Evolutionary conservation across 2,797 vertebrate species (phyloP), one percentile per base, ranked within the genome.

Genomic region (Gadopsis bispinosus): DNA sequence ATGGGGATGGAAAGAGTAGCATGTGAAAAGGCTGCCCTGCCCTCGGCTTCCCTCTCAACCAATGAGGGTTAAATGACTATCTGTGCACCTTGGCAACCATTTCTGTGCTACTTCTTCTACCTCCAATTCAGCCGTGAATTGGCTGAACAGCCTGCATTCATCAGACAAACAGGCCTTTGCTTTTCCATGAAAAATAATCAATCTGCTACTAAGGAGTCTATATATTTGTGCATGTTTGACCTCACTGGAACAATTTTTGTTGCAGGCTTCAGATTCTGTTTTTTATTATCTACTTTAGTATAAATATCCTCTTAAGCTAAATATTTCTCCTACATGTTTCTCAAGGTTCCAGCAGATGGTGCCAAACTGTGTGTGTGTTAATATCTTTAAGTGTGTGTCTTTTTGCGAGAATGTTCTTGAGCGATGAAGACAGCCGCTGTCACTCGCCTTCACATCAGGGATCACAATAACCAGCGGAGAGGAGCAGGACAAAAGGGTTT

Each of bases 21-120:
- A 65, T 87, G 85, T 86, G 88, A 88, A 91, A 91, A 90, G 84
- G 79, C 82, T 85, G 83, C 74, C 33, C 87, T 90, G 87, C 87
- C 87, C 91, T 92, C 83, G 10, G 83, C 77, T 81, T 81, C 77
- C 78, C 85, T 90, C 83, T 88, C 88, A 83, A 87, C 90, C 92
- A 93, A 80, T 90, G 88, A 87, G 88, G 90, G 91, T 93, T 92
- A 93, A 94, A 93, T 91, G 85, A 92, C 86, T 88, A 88, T 90
- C 86, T 87, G 89, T 84, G 85, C 89, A 90, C 90, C 91, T 91
- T 93, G 91, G 93, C 90, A 92, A 94, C 92, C 89, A 89, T 88
- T 87, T 86, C 85, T 88, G 80, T 76, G 77, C 70, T 76, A 50
- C 80, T 81, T 84, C 76, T 83, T 83, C 79, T 61, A 70, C 73